phyloP scores from a whole-genome alignment of 2,113 vertebrate species.

The Cephalopholis sonnerati region DNA sequence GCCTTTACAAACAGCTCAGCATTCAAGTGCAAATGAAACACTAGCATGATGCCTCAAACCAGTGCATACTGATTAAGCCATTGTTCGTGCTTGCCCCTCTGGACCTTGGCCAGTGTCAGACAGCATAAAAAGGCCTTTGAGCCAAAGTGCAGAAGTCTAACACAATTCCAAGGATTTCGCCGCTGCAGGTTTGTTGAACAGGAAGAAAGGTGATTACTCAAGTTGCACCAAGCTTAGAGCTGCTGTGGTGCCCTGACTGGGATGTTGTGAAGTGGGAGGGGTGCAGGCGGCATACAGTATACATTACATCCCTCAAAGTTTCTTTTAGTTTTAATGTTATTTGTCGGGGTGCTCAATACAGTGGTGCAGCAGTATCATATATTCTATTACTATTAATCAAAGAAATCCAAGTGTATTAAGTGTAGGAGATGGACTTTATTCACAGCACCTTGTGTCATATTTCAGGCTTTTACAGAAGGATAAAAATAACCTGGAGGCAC shows the following conservation, averaged over 20 bases:
- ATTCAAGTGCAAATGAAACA: conserved; percentile 78
- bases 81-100: conserved; percentile 66
- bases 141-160: conserved; percentile 53
- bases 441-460: conserved; percentile 69
- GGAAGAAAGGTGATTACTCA: conserved; percentile 30
- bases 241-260: conserved; percentile 3
- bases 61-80: conserved; percentile 69
- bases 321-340: conserved; percentile 62
- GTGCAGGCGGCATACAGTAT: conserved; percentile 28
- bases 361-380: conserved; percentile 49
- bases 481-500: conserved; percentile 91
- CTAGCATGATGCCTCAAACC: conserved; percentile 61
- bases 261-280: conserved; percentile 21
- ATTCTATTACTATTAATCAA: conserved; percentile 52
- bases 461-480: conserved; percentile 93
- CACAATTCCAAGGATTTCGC: conserved; percentile 46
- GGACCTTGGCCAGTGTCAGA: conserved; percentile 57
- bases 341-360: conserved; percentile 46
- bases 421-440: conserved; percentile 54
- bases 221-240: conserved; percentile 29
- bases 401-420: conserved; percentile 56
- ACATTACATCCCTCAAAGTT: conserved; percentile 24
- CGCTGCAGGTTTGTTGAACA: conserved; percentile 47
- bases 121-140: conserved; percentile 72
- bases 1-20: conserved; percentile 52